Conservation (phyloP, 2,888 invertebrate species). For the Anorthoa munda region DNA sequence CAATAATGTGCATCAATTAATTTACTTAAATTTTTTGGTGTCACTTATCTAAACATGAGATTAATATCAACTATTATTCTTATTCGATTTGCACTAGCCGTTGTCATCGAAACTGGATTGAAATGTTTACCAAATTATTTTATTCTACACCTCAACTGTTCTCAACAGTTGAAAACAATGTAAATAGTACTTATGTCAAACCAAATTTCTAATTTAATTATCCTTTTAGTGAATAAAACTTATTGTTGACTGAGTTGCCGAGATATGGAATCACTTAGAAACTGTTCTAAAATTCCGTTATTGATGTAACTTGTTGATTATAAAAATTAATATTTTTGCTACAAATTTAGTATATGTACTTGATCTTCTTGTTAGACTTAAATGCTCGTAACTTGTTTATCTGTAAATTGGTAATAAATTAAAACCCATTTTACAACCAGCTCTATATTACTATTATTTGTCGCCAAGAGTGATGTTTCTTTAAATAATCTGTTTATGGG, state of each 20-base stretch:
- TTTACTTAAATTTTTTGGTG: constrained; percentile 29
- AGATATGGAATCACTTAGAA: constrained; percentile 12
- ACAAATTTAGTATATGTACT: not conserved
- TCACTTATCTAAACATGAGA: constrained; percentile 33
- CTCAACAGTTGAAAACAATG: constrained; percentile 21
- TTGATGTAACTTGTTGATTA: constrained; percentile 12
- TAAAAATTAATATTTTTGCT: constrained; percentile 15
- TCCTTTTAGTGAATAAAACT: constrained; percentile 9
- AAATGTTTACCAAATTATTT: constrained; percentile 17
- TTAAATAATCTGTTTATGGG: constrained; percentile 1
- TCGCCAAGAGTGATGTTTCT: constrained; percentile 32
- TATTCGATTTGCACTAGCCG: constrained; percentile 12
- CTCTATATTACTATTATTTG: constrained; percentile 22
- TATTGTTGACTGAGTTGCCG: constrained; percentile 14
- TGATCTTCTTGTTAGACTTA: constrained; percentile 2
- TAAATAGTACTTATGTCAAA: constrained; percentile 40
- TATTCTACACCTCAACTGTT: constrained; percentile 19
- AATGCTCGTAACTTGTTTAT: constrained; percentile 20
- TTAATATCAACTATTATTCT: constrained; percentile 35
- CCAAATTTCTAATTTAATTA: constrained; percentile 38
- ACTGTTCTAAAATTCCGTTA: constrained; percentile 6
- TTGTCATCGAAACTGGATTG: constrained; percentile 2
- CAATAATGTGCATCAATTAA: constrained; percentile 12
- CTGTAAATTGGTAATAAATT: constrained; percentile 9
- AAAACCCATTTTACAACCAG: constrained; percentile 1